Conservation (phyloP, 2,888 invertebrate species). For the Trichopria drosophilae region DNA sequence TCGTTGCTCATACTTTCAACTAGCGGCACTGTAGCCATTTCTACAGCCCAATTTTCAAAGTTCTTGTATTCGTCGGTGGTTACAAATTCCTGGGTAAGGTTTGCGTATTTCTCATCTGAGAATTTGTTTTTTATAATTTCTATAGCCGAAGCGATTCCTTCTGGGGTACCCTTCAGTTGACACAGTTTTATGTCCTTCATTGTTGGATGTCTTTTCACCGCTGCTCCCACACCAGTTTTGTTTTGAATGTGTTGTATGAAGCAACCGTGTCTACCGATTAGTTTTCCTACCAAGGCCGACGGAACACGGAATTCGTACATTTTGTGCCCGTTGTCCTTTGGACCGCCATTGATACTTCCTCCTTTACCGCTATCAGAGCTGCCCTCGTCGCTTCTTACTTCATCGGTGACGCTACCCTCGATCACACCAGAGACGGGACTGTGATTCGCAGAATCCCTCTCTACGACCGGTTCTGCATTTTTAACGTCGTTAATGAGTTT, state of each 20-base stretch:
- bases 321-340: conserved; percentile 48
- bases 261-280: conserved; percentile 83
- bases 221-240: conserved; percentile 74
- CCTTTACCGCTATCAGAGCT: conserved; percentile 82
- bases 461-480: too few relatives aligned
- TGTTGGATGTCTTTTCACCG: conserved; percentile 77
- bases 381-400: conserved; percentile 63
- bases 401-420: conserved; percentile 58
- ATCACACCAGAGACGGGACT: conserved; percentile 74
- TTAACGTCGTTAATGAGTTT: too few relatives aligned
- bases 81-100: conserved; percentile 72
- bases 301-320: conserved; percentile 77
- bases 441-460: conserved; percentile 76
- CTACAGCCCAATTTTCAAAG: conserved; percentile 40
- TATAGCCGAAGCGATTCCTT: conserved; percentile 80
- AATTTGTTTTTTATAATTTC: conserved; percentile 83
- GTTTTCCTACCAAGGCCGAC: conserved; percentile 76
- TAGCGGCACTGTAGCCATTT: conserved; percentile 71
- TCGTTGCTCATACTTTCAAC: conserved; percentile 93
- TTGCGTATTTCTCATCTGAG: conserved; percentile 78
- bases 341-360: conserved; percentile 52
- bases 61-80: conserved; percentile 44
- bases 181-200: conserved; percentile 79
- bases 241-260: conserved; percentile 81
- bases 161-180: conserved; percentile 78